Percentiles rank a stretch among this genome's conserved stretches.
phyloP scores from a whole-genome alignment of 2,797 vertebrate species.

The Danio tinwini region DNA sequence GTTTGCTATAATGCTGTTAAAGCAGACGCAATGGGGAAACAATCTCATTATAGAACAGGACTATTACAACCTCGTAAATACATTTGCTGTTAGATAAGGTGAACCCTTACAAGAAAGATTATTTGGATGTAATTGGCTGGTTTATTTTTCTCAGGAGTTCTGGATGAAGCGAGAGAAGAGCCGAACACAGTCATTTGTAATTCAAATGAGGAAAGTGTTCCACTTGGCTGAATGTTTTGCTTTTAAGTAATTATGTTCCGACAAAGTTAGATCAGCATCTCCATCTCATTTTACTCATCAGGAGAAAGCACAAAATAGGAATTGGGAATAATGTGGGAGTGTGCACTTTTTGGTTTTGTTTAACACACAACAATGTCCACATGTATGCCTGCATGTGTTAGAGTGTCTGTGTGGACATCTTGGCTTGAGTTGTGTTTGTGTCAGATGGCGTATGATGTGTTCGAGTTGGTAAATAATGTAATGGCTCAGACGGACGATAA shows the following conservation, averaged over 20 bases:
- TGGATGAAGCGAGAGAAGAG: slow-evolving; percentile 5
- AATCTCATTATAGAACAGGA: not conserved
- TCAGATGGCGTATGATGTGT: slow-evolving; percentile 30
- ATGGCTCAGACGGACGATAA: slow-evolving; percentile 16
- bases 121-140: not conserved
- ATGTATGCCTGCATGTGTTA: slow-evolving; percentile 15
- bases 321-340: not conserved
- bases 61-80: not conserved
- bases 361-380: not conserved
- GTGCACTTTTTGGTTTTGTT: not conserved
- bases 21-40: not conserved
- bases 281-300: slow-evolving; percentile 32
- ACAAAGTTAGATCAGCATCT: slow-evolving; percentile 43
- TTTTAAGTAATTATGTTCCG: slow-evolving; percentile 35
- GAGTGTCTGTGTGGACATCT: slow-evolving; percentile 6
- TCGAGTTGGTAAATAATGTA: slow-evolving; percentile 19
- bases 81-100: not conserved
- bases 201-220: slow-evolving; percentile 10
- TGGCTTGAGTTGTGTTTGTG: slow-evolving; percentile 30
- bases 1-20: not conserved
- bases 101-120: not conserved
- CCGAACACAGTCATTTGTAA: slow-evolving; percentile 17
- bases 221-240: slow-evolving; percentile 32
- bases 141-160: slow-evolving; percentile 15
- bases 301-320: slow-evolving; percentile 23